A percentile compares a stretch with the other conserved stretches of the same genome.
phyloP scores from a whole-genome alignment of 2,797 vertebrate species.

The Platyrinchus mystaceus region DNA sequence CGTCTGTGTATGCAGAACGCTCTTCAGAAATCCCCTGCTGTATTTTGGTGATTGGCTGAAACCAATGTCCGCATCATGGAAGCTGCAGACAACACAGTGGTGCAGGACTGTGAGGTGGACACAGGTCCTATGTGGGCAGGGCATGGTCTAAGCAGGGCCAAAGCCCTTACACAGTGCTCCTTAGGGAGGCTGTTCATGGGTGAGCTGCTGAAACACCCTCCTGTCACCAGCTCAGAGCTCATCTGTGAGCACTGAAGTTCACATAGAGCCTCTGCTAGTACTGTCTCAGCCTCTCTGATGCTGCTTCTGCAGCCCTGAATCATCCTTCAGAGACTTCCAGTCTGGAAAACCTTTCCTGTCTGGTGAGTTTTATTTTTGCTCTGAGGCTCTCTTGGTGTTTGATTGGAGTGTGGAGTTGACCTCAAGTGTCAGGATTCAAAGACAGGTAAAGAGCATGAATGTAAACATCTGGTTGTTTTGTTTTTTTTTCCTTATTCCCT shows the following conservation, averaged over 20 bases:
- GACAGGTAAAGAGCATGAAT: background rate
- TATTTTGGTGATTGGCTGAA: background rate
- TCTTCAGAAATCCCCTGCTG: background rate
- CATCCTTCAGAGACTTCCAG: background rate
- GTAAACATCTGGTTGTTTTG: background rate
- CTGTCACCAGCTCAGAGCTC: background rate
- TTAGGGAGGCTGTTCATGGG: background rate
- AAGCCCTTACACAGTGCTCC: background rate
- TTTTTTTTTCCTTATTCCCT: too few relatives aligned
- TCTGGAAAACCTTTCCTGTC: background rate
- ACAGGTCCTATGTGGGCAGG: background rate
- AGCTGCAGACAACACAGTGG: background rate
- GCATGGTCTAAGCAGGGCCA: background rate
- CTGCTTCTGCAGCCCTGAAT: background rate
- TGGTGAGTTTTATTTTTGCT: background rate
- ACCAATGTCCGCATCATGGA: too few relatives aligned
- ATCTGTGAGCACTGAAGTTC: background rate
- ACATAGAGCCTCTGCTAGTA: accelerated
- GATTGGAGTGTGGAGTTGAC: background rate
- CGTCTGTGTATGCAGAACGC: background rate
- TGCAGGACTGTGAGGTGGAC: background rate
- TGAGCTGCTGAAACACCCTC: background rate
- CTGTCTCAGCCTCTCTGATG: background rate
- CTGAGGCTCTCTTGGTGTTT: background rate
- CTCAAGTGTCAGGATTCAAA: background rate